Conservation (phyloP, 2,797 vertebrate species). For the Macropus fuliginosus region DNA sequence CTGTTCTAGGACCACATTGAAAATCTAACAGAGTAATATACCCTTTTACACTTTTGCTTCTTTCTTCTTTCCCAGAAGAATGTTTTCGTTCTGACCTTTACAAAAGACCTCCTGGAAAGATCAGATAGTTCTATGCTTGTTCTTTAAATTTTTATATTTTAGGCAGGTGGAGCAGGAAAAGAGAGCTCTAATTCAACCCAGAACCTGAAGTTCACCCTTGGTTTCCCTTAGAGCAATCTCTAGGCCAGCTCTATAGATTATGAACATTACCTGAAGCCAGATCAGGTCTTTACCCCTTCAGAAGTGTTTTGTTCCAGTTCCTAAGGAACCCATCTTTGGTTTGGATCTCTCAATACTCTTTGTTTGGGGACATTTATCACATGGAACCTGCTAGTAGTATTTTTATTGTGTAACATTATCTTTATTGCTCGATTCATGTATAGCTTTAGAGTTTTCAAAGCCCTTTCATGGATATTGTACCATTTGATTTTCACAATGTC, state of each 20-base stretch:
- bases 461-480: background rate
- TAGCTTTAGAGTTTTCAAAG: conserved; percentile 30
- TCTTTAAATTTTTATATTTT: background rate
- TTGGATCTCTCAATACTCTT: background rate
- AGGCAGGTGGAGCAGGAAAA: background rate
- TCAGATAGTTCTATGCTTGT: background rate
- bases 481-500: background rate
- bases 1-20: background rate
- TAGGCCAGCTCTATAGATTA: background rate
- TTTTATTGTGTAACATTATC: conserved; percentile 43
- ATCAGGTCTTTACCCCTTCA: background rate
- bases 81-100: background rate
- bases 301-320: background rate
- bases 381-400: background rate
- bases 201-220: background rate
- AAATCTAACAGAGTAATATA: background rate
- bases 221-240: background rate
- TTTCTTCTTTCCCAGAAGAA: background rate
- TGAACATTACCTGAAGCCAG: background rate
- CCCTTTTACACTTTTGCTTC: background rate
- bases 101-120: background rate
- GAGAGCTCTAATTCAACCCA: background rate
- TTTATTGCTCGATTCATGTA: background rate
- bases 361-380: background rate
- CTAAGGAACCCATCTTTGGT: background rate